These are phyloP conservation scores for Papilio protenor DNA, from an alignment of 2,888 invertebrate species.

Conservation along the genomic window DNA sequence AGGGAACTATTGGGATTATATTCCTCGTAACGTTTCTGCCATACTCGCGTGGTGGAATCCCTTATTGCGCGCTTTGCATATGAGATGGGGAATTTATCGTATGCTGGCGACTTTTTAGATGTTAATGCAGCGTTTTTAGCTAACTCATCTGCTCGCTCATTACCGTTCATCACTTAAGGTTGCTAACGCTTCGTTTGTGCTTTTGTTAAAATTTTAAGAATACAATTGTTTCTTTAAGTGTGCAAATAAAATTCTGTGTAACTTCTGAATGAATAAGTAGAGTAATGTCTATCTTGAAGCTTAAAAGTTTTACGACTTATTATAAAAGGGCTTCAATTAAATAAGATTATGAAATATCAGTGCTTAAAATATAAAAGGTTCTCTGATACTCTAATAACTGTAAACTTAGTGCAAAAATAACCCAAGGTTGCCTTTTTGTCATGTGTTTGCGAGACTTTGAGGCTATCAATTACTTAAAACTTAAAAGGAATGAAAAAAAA, in stretches of 20 bases:
- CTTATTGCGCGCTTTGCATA: too few species aligned
- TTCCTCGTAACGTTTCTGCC: too few species aligned
- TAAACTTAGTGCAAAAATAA: not conserved
- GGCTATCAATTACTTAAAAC: not conserved
- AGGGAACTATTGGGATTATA: too few species aligned
- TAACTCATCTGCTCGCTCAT: too few species aligned
- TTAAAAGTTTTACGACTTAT: not conserved
- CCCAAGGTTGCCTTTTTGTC: not conserved
- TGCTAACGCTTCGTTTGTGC: not conserved
- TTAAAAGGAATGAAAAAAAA: not conserved
- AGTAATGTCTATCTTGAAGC: slow-evolving; percentile 14
- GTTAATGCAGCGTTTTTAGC: too few species aligned
- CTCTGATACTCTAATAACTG: not conserved
- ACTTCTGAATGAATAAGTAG: slow-evolving; percentile 10
- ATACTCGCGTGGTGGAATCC: too few species aligned
- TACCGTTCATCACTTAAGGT: not conserved
- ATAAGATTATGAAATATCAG: not conserved
- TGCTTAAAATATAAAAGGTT: not conserved
- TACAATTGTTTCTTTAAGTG: slow-evolving; percentile 5
- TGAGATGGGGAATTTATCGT: too few species aligned
- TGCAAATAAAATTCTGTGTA: not conserved
- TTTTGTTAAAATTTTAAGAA: slow-evolving; percentile 1
- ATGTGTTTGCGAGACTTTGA: too few species aligned
- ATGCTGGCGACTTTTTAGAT: too few species aligned
- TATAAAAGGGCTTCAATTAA: slow-evolving; percentile 1